phyloP scores from a whole-genome alignment of 2,888 invertebrate species.

The Seira sanloemensis region DNA sequence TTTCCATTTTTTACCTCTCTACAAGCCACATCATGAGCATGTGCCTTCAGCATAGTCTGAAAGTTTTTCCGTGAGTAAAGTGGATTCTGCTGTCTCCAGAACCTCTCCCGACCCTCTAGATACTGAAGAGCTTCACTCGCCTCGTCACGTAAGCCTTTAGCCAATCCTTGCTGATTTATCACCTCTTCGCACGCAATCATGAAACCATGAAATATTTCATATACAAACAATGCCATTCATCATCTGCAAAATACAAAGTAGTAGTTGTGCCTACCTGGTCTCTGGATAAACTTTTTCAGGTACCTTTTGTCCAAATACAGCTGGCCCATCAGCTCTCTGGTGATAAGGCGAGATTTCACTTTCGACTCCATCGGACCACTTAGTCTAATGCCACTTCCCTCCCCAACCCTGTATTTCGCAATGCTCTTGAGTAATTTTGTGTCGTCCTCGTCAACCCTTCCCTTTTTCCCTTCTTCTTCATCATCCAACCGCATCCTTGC shows the following conservation, averaged over 20 bases:
- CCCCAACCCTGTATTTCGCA: conserved; percentile 38
- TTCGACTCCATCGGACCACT: conserved; percentile 24
- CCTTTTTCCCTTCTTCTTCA: neutral
- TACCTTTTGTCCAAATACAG: conserved; percentile 71
- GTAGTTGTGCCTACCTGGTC: conserved; percentile 63
- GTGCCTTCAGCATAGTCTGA: conserved; percentile 44
- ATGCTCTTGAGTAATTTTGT: conserved; percentile 35
- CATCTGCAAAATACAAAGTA: neutral
- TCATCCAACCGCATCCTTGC: conserved; percentile 27
- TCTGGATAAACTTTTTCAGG: conserved; percentile 69
- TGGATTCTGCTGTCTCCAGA: conserved; percentile 73
- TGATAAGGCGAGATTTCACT: conserved; percentile 61
- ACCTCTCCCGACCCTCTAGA: conserved; percentile 69
- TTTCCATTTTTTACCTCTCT: conserved; percentile 16
- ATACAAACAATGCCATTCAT: conserved; percentile 5
- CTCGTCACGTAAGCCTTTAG: conserved; percentile 68
- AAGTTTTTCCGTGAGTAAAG: conserved; percentile 68
- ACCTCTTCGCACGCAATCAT: conserved; percentile 38
- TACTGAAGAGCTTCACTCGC: conserved; percentile 70
- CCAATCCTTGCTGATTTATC: conserved; percentile 52
- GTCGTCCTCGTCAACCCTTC: conserved; percentile 19
- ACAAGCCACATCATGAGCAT: conserved; percentile 30
- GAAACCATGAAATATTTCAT: no score
- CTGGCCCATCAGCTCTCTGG: conserved; percentile 71
- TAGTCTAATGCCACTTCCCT: conserved; percentile 18